phyloP scores from a whole-genome alignment of 2,888 invertebrate species.

The Myathropa florea region DNA sequence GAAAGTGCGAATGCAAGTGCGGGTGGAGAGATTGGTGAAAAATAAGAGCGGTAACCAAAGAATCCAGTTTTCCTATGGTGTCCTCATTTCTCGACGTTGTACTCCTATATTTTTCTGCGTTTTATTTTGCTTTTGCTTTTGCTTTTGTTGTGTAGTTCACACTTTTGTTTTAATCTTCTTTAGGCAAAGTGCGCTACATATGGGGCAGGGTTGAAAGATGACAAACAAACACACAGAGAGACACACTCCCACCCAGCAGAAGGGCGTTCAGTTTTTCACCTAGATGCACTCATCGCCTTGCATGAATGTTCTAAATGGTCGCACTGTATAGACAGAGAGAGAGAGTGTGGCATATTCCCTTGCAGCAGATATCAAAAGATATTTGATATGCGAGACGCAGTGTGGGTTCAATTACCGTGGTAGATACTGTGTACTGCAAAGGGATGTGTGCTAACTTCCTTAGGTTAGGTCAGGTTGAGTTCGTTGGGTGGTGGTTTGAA shows the following conservation, averaged over 20 bases:
- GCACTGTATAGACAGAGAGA: too few species aligned
- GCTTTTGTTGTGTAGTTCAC: constrained; percentile 38
- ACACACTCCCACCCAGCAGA: not conserved
- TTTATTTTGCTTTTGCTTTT: not conserved
- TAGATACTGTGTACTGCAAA: not conserved
- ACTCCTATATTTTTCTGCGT: not conserved
- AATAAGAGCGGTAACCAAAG: constrained; percentile 11
- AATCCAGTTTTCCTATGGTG: not conserved
- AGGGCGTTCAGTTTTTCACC: constrained; percentile 13
- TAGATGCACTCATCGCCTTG: not conserved
- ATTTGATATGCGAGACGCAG: not conserved
- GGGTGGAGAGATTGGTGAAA: not conserved
- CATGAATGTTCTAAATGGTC: too few species aligned
- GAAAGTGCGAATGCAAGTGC: not conserved
- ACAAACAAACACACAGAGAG: not conserved
- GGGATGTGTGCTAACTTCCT: constrained; percentile 3
- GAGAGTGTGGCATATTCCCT: not conserved
- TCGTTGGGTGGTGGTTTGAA: not conserved
- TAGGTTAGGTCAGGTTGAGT: constrained; percentile 24
- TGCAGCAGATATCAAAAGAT: not conserved
- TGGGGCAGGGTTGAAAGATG: constrained; percentile 27
- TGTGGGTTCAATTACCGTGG: constrained; percentile 4
- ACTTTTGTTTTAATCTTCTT: constrained; percentile 42
- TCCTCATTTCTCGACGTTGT: not conserved
- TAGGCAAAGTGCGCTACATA: constrained; percentile 2